Conservation (phyloP, 2,888 invertebrate species). For the Unio pictorum region DNA sequence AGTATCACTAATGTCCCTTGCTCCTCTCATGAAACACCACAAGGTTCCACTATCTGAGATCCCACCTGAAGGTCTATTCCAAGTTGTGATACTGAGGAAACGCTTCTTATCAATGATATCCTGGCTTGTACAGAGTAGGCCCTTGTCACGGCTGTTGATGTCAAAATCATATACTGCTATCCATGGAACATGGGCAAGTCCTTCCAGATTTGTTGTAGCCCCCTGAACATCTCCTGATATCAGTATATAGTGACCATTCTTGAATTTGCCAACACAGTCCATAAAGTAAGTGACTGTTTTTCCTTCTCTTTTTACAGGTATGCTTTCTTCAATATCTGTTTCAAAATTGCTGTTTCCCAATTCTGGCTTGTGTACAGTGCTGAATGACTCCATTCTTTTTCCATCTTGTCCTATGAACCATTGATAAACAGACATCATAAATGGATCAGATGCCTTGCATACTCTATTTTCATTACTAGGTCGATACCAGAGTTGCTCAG, state of each 20-base stretch:
- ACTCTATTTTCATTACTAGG: slow-evolving; percentile 10
- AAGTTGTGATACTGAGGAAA: slow-evolving; percentile 23
- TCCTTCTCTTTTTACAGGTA: slow-evolving; percentile 1
- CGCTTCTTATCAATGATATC: slow-evolving; percentile 14
- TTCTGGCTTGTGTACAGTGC: too few relatives aligned
- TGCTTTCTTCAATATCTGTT: background rate
- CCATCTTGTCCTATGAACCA: slow-evolving; percentile 13
- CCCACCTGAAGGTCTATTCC: slow-evolving; percentile 15
- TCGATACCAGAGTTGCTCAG: slow-evolving; percentile 27
- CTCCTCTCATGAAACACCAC: slow-evolving; percentile 35
- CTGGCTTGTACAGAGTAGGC: slow-evolving; percentile 26
- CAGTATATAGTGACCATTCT: slow-evolving; percentile 29
- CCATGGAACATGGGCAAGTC: slow-evolving; percentile 31
- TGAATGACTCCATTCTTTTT: background rate
- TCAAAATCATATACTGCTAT: slow-evolving; percentile 43
- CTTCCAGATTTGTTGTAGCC: slow-evolving; percentile 6
- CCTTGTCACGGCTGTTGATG: slow-evolving; percentile 22
- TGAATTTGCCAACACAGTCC: slow-evolving; percentile 13
- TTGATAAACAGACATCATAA: slow-evolving; percentile 16
- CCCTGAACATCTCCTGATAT: slow-evolving; percentile 20
- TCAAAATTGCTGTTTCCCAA: background rate
- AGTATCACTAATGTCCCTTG: slow-evolving; percentile 22
- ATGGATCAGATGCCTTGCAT: slow-evolving; percentile 11
- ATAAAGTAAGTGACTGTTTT: slow-evolving; percentile 4
- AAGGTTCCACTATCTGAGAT: slow-evolving; percentile 21